Evolutionary conservation across 2,888 invertebrate genomes (phyloP), one percentile per base, ranked within the genome.

Genomic region (Ochropleura leucogaster): DNA sequence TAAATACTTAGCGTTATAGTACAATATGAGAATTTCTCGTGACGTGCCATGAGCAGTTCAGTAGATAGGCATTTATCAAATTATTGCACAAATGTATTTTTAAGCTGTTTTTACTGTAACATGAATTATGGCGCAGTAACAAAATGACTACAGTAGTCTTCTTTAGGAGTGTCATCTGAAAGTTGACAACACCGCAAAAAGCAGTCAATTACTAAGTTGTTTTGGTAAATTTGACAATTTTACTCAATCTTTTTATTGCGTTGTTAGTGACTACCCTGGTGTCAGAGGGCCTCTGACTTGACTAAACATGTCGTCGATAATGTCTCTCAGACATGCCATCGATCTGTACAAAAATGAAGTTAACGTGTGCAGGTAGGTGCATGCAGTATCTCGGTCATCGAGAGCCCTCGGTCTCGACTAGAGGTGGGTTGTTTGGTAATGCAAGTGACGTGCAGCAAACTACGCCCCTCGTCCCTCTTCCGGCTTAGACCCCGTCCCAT

Each of bases 41-140:
- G 84, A 84, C 84, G 93, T 93, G 93, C 93, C 93, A 93, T 94
- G 85, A 60, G 82, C 79, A 75, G 79, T 85, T 87, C 79, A 83
- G 81, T 93, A 93, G 93, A 86, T 93, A 94, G 93, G 89, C 79
- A 80, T 90, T 88, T 92, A 93, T 90, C 72, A 90, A 93, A 91
- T 89, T 89, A 85, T 88, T 90, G 94, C 94, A 94, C 93, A 94
- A 93, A 82, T 68, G 85, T 89, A 90, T 86, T 83, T 80, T 85
- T 91, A 87, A 89, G 85, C 76, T 70, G 80, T 87, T 89, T 80
- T 75, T 78, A 74, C 63, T 72, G 62, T 68, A 82, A 69, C 4
- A 14, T 55, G 57, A 49, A 20, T 68, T 66, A 69, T 68, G 64
- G 60, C 57, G 82, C 85, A 85, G 82, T 68, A 30, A 62, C 72